Conservation (phyloP, 2,113 vertebrate species). For the Martes martes region DNA sequence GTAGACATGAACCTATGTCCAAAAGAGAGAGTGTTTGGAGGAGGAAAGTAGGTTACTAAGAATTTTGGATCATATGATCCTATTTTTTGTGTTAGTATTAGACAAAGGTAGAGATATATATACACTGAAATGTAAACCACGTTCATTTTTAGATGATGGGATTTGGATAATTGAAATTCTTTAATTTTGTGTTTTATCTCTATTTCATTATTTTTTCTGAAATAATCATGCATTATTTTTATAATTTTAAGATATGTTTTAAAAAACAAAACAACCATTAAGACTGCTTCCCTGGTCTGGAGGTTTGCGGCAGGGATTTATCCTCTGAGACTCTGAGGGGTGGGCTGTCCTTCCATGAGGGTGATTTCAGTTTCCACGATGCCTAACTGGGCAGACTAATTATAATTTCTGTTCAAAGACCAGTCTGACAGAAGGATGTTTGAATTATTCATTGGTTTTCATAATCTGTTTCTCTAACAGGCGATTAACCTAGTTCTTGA, state of each 20-base stretch:
- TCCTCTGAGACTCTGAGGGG: background rate
- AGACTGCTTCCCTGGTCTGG: background rate
- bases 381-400: background rate
- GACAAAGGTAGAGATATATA: background rate
- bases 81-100: background rate
- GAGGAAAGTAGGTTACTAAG: background rate
- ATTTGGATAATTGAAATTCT: background rate
- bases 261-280: background rate
- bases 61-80: background rate
- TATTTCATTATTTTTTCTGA: slow-evolving; percentile 21
- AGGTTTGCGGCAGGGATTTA: background rate
- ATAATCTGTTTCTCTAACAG: background rate
- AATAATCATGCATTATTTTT: background rate
- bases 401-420: slow-evolving; percentile 8
- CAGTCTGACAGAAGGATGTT: background rate
- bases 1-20: background rate
- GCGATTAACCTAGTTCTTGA: background rate
- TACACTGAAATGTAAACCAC: background rate
- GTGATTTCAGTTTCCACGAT: background rate
- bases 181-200: background rate
- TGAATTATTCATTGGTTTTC: slow-evolving; percentile 33
- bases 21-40: background rate
- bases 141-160: background rate
- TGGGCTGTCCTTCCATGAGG: background rate
- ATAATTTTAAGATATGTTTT: background rate